Evolutionary conservation across 2,113 vertebrate genomes (phyloP), one percentile per base, ranked within the genome.

Genomic region (Ammodytes dubius): DNA sequence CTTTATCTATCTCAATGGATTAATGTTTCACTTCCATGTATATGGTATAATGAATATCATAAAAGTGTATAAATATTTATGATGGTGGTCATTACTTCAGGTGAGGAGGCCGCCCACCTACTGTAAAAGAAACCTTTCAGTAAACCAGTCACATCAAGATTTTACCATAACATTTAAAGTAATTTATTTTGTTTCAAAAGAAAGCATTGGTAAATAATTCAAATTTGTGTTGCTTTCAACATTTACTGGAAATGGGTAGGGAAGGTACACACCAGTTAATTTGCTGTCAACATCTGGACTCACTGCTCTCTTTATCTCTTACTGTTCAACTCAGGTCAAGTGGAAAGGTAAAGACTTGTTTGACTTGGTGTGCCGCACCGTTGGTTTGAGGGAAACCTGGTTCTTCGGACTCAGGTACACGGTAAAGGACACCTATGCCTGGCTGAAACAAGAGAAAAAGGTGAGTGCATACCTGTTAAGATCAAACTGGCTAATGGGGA

Each of bases 341-440:
- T 98, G 97, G 97, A 98, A 98, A 88, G 97, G 97, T 11, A 98
- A 98, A 86, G 96, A 98, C 66, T 89, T 98, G 74, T 98, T 98
- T 94, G 97, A 98, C 81, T 86, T 97, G 89, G 97, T 98, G 71
- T 98, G 97, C 74, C 92, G 96, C 57, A 96, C 96, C 0, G 94
- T 98, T 11, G 97, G 96, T 52, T 89, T 98, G 19, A 96, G 97
- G 79, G 97, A 98, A 88, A 97, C 96, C 9, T 98, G 97, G 97
- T 98, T 97, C 86, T 98, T 98, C 87, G 97, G 97, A 43, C 94
- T 98, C 50, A 93, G 97, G 69, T 98, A 97, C 89, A 95, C 94
- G 0, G 84, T 97, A 4, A 98, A 97, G 91, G 97, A 97, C 83
- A 97, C 97, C 11, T 95, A 95, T 45, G 96, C 95, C 37, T 98